Conservation (phyloP, 2,888 invertebrate genomes). For the Philereme vetulata region DNA sequence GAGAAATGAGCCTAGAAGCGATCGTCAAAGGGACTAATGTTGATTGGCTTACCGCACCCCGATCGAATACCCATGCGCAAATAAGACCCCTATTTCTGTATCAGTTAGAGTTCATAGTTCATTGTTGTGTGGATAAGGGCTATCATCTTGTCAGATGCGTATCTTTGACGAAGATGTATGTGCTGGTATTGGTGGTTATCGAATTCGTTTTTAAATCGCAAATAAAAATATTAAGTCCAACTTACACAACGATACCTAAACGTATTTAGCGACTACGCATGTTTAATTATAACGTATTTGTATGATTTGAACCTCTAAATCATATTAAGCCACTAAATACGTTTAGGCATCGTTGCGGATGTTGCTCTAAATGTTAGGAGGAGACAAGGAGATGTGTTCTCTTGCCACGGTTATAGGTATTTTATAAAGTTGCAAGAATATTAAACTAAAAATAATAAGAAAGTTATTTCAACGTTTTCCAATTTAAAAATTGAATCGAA, state of each 20-base stretch:
- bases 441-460: no score
- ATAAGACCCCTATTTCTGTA: slow-evolving; percentile 39
- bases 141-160: slow-evolving; percentile 55
- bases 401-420: slow-evolving; percentile 15
- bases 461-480: not conserved
- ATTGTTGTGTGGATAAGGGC: slow-evolving; percentile 23
- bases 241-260: no score
- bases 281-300: no score
- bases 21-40: slow-evolving; percentile 75
- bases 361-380: no score
- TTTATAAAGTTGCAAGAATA: not conserved
- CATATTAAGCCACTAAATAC: no score
- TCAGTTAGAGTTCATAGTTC: slow-evolving; percentile 41
- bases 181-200: slow-evolving; percentile 15
- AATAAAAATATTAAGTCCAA: not conserved
- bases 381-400: no score
- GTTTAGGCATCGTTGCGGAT: no score
- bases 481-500: slow-evolving; percentile 9
- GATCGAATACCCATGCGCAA: slow-evolving; percentile 28
- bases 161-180: slow-evolving; percentile 74
- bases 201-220: slow-evolving; percentile 18
- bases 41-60: slow-evolving; percentile 69
- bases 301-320: no score
- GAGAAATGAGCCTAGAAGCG: slow-evolving; percentile 76
- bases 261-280: no score